phyloP scores from a whole-genome alignment of 2,797 vertebrate genomes.

The Poeciliopsis turneri region DNA sequence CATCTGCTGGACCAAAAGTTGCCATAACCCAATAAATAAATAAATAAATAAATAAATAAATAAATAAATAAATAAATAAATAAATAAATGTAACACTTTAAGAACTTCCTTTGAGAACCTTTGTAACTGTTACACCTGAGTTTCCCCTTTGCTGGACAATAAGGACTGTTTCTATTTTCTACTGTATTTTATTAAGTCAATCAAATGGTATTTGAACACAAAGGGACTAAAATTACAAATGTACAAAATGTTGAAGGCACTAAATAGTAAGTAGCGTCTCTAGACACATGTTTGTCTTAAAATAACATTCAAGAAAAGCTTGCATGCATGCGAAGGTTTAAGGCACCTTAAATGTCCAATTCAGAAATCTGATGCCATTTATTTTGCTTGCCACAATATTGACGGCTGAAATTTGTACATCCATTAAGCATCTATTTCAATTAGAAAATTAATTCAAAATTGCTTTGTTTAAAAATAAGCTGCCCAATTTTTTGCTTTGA shows the following conservation, averaged over 20 bases:
- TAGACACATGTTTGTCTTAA: not conserved
- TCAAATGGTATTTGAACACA: not conserved
- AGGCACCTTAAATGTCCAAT: not conserved
- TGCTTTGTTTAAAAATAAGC: not conserved
- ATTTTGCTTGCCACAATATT: not conserved
- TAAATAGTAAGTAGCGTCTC: not conserved
- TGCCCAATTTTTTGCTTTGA: not conserved
- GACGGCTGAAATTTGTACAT: not conserved
- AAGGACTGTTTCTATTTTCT: too few species aligned
- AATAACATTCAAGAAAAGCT: not conserved
- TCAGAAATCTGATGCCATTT: not conserved
- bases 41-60: not conserved
- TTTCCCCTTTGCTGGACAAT: too few species aligned
- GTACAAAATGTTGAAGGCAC: not conserved
- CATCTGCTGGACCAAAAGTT: not conserved
- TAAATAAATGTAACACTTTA: not conserved
- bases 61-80: not conserved
- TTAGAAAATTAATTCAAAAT: not conserved
- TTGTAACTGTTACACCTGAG: too few species aligned
- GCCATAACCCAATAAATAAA: too few species aligned
- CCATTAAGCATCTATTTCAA: not conserved
- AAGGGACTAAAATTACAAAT: not conserved
- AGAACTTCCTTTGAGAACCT: too few species aligned
- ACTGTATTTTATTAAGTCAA: too few species aligned
- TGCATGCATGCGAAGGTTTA: not conserved